Evolutionary conservation across 2,888 invertebrate species (phyloP), one percentile per base, ranked within the genome.

Genomic region (Nemapogon koenigi): DNA sequence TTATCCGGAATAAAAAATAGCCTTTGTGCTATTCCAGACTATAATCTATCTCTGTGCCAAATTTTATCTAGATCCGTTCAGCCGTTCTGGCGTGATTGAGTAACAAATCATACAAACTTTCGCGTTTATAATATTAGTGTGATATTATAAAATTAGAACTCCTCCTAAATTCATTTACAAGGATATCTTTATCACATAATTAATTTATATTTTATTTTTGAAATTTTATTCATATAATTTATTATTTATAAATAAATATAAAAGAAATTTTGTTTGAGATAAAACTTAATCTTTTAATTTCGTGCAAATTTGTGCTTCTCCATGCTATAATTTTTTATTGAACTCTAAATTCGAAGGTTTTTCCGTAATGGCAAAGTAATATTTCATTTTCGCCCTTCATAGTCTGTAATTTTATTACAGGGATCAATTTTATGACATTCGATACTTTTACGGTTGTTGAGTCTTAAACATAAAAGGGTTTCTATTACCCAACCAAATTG

Each of bases 361-460:
- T 53, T 51, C 44, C 42, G 47, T 52, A 55, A 57, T 55, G 53
- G 52, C 50, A 47, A 49, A 49, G 55, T 54, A 57, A 63, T 67
- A 65, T 67, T 68, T 67, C 67, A 66, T 68, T 70, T 65, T 57
- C 58, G 48, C 59, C 61, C 57, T 60, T 61, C 53, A 63, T 54
- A 60, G 53, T 56, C 52, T 55, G 65, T 67, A 61, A 64, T 67
- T 70, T 70, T 67, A 72, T 67, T 69, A 64, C 55, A 37, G 45
- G 64, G 67, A 62, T 67, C 58, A 65, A 67, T 60, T 69, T 70
- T 71, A 70, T 58, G 67, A 61, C 55, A 60, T 57, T 63, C 62
- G 58, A 71, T 72, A 67, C 68, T 65, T 69, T 72, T 69, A 72
- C 63, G 64, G 64, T 49, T 59, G 59, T 65, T 66, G 63, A 58